Percentiles rank a stretch among this genome's conserved stretches.
Conservation (phyloP, 2,888 invertebrate genomes). For the Anodontia alba region DNA sequence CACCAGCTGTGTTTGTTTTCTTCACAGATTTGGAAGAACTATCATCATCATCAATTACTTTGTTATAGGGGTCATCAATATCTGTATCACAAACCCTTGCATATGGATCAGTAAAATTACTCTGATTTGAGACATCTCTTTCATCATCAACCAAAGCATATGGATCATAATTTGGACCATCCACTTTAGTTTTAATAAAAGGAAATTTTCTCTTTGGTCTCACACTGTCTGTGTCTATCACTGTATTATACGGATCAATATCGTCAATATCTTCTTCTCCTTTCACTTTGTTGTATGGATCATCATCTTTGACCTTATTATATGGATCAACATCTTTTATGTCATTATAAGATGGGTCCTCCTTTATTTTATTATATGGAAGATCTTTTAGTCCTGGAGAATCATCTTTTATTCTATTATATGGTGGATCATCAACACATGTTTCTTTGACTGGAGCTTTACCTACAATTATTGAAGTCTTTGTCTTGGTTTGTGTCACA, state of each 20-base stretch:
- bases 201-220: conserved; percentile 8
- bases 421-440: conserved; percentile 40
- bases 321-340: conserved; percentile 53
- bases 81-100: conserved; percentile 56
- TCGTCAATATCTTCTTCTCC: conserved; percentile 52
- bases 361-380: conserved; percentile 56
- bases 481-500: conserved; percentile 18
- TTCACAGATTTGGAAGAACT: not conserved
- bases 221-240: conserved; percentile 30
- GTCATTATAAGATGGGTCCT: conserved; percentile 41
- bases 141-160: conserved; percentile 53
- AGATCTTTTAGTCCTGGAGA: conserved; percentile 19
- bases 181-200: not conserved
- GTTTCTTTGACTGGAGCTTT: conserved; percentile 29
- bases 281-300: conserved; percentile 64
- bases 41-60: conserved; percentile 41
- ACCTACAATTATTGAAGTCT: not conserved
- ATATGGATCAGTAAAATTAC: conserved; percentile 53
- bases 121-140: conserved; percentile 62
- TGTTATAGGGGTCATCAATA: conserved; percentile 66
- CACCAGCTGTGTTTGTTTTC: conserved; percentile 29
- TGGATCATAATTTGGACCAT: conserved; percentile 27
- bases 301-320: conserved; percentile 50
- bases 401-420: conserved; percentile 56
- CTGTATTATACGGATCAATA: conserved; percentile 54